Evolutionary conservation across 2,113 vertebrate genomes (phyloP), one percentile per base, ranked within the genome.

Genomic region (Psilopogon haemacephalus): DNA sequence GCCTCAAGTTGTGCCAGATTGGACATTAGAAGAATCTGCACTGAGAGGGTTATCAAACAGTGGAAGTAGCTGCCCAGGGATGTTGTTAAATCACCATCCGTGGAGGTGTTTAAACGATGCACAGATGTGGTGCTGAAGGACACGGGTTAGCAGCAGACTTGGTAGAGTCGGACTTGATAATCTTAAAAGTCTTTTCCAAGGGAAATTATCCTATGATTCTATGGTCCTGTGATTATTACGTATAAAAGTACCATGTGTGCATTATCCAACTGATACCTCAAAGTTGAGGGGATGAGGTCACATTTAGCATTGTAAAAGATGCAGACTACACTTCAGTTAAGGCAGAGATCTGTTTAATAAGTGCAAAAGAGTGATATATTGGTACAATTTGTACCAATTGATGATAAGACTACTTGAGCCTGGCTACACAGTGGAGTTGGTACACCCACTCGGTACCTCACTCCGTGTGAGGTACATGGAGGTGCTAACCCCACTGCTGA

Each of bases 391-490:
- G 1, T 65, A 32, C 27, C 56, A 58, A 5, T 58, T 64, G 33
- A 11, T 32, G 40, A 9, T 1, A 32, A 38, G 26, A 44, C 19
- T 42, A 28, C 19, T 79, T 50, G 63, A 5, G 14, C 38, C 42
- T 56, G 12, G 33, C 32, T 28, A 1, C 6, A 8, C 46, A 16
- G 65, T 30, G 40, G 58, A 37, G 21, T 71, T 40, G 17, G 38
- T 33, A 46, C 19, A 33, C 30, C 35, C 33, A 2, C 15, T 4
- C 48, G 33, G 33, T 2, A 14, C 35, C 15, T 84, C 13, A 20
- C 13, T 52, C 33, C 9, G 1, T 12, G 26, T 18, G 2, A n/a
- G n/a, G 11, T 17, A 23, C 0, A 0, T 44, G 54, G 28, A 48
- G 54, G 13, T 55, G 8, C 26, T 48, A 28, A 82, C 7, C 21